Conservation (phyloP, 2,888 invertebrate genomes). For the Melolontha melolontha region DNA sequence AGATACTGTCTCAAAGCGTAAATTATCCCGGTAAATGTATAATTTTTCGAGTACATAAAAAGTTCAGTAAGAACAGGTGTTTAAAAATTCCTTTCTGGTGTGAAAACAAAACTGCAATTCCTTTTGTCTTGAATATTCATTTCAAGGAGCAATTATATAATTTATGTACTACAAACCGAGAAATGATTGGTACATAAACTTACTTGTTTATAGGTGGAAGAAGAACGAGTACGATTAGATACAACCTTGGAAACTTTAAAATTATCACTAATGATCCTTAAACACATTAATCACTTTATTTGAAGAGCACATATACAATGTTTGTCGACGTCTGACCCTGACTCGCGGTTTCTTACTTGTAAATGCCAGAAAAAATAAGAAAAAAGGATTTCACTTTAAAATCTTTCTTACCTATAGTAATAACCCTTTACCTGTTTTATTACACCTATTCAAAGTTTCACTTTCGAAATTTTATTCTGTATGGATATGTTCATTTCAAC, state of each 20-base stretch:
- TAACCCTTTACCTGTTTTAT: slow-evolving; percentile 59
- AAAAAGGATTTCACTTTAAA: slow-evolving; percentile 34
- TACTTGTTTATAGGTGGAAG: slow-evolving; percentile 5
- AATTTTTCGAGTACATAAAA: slow-evolving; percentile 4
- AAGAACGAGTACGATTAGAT: background rate
- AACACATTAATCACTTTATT: slow-evolving; percentile 52
- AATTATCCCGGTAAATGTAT: slow-evolving; percentile 7
- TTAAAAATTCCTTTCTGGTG: background rate
- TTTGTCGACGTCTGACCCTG: slow-evolving; percentile 58
- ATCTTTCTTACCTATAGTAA: slow-evolving; percentile 44
- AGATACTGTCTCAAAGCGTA: slow-evolving; percentile 27
- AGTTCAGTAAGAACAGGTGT: background rate
- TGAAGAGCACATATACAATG: slow-evolving; percentile 45
- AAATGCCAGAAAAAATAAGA: slow-evolving; percentile 28
- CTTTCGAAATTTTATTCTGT: slow-evolving; percentile 52
- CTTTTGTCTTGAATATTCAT: background rate
- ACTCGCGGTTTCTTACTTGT: slow-evolving; percentile 60
- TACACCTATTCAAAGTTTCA: slow-evolving; percentile 58
- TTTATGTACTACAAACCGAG: background rate
- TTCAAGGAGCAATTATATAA: background rate
- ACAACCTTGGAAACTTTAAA: slow-evolving; percentile 16
- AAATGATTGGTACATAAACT: background rate
- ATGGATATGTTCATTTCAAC: no score
- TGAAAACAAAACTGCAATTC: background rate
- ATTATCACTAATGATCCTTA: slow-evolving; percentile 30